These are phyloP conservation scores for Drosophila leonis DNA, from an alignment of 2,888 invertebrate species.

Conservation along the genomic window DNA sequence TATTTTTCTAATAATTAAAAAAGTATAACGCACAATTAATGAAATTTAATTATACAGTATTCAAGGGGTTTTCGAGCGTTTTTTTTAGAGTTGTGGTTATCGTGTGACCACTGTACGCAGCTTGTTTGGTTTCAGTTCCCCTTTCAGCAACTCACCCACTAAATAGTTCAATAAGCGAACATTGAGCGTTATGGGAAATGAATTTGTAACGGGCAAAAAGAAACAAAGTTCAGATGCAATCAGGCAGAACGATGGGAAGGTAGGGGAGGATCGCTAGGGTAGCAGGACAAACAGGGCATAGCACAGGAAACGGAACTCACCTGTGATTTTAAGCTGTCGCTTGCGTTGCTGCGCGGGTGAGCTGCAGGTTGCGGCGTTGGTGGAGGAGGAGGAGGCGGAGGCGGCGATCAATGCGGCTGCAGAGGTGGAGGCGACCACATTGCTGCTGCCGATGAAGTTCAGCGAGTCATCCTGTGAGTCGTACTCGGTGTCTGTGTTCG, in stretches of 20 bases:
- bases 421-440: slow-evolving; percentile 47
- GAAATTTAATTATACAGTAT: background rate
- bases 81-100: background rate
- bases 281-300: background rate
- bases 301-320: slow-evolving; percentile 67
- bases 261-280: background rate
- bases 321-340: slow-evolving; percentile 85
- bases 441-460: slow-evolving; percentile 42
- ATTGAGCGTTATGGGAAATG: slow-evolving; percentile 44
- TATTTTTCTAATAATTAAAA: background rate
- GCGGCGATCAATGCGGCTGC: slow-evolving; percentile 40
- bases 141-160: background rate
- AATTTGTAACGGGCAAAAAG: slow-evolving; percentile 38
- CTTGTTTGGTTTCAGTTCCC: background rate
- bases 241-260: slow-evolving; percentile 61
- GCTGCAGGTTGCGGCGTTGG: slow-evolving; percentile 18
- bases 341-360: slow-evolving; percentile 65
- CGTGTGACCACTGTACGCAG: slow-evolving; percentile 3
- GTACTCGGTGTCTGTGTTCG: slow-evolving; percentile 80
- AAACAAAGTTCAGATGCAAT: slow-evolving; percentile 41
- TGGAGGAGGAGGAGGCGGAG: slow-evolving; percentile 25
- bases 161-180: slow-evolving; percentile 5
- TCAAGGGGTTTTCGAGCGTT: background rate
- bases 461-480: slow-evolving; percentile 83
- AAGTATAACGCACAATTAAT: background rate